These are phyloP conservation scores for Lamprologus ornatipinnis DNA, from an alignment of 2,113 vertebrate species.

Conservation along the genomic window DNA sequence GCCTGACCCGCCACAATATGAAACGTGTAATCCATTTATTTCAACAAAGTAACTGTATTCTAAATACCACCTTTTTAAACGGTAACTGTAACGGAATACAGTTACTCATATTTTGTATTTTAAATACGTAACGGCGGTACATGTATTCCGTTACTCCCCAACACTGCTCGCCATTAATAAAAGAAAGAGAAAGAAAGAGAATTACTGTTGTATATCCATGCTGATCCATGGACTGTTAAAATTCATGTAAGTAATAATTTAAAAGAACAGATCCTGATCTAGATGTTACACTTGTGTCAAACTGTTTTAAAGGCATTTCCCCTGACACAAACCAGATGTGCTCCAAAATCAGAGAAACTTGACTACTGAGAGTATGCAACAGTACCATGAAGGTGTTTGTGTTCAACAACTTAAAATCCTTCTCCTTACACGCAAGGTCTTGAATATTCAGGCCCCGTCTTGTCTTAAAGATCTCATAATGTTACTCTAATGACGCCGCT, in stretches of 20 bases:
- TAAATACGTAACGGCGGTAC: too few relatives aligned
- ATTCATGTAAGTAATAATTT: background rate
- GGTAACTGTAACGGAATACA: too few relatives aligned
- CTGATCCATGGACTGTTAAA: background rate
- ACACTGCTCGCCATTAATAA: background rate
- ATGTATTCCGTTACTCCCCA: too few relatives aligned
- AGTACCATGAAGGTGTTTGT: background rate
- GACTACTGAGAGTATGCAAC: background rate
- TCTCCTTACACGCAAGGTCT: fast-evolving
- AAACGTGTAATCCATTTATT: too few relatives aligned
- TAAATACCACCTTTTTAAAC: too few relatives aligned
- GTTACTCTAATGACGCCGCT: background rate
- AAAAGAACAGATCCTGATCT: background rate
- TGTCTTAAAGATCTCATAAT: background rate
- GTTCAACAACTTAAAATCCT: background rate
- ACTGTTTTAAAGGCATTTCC: background rate
- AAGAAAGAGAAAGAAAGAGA: background rate
- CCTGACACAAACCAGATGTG: background rate
- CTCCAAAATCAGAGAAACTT: background rate
- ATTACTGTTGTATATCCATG: background rate
- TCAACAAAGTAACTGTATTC: too few relatives aligned
- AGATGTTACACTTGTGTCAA: background rate
- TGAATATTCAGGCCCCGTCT: background rate
- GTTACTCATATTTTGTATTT: too few relatives aligned
- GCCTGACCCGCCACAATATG: too few relatives aligned